Conservation (phyloP, 2,113 vertebrate genomes). For the Petromus typicus region DNA sequence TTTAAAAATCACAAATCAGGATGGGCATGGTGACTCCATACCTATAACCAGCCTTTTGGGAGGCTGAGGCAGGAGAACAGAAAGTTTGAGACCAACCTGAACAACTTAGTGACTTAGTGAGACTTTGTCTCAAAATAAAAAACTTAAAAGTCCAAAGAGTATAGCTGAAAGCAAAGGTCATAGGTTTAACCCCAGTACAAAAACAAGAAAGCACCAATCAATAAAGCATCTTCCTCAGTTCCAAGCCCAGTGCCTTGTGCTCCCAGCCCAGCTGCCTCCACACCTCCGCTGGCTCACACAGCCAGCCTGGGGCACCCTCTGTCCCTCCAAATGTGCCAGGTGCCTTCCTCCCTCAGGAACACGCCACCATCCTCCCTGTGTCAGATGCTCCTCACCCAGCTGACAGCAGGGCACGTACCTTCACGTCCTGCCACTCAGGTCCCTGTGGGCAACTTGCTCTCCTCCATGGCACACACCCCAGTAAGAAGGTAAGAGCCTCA, state of each 20-base stretch:
- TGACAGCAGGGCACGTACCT: not conserved
- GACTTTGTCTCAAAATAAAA: not conserved
- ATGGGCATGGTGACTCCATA: not conserved
- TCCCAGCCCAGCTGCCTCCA: not conserved
- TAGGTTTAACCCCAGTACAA: not conserved
- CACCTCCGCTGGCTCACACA: rapidly evolving
- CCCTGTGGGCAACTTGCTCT: not conserved
- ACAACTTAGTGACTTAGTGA: not conserved
- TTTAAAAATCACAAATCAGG: not conserved
- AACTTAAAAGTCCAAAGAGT: not conserved
- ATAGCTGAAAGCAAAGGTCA: not conserved
- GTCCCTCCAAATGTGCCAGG: not conserved
- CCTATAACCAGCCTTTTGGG: not conserved
- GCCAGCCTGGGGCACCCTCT: no score
- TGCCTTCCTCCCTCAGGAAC: not conserved
- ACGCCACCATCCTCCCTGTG: no score
- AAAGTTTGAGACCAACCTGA: not conserved
- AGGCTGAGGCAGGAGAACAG: not conserved
- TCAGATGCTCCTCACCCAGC: not conserved
- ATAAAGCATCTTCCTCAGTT: not conserved
- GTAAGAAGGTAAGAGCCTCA: not conserved
- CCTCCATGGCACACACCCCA: no score
- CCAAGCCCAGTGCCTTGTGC: no score
- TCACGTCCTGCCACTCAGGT: not conserved
- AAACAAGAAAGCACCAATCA: not conserved